Percentiles rank a stretch among this genome's conserved stretches.
phyloP scores from a whole-genome alignment of 1,140 invertebrate genomes.

The Trichonephila inaurata region DNA sequence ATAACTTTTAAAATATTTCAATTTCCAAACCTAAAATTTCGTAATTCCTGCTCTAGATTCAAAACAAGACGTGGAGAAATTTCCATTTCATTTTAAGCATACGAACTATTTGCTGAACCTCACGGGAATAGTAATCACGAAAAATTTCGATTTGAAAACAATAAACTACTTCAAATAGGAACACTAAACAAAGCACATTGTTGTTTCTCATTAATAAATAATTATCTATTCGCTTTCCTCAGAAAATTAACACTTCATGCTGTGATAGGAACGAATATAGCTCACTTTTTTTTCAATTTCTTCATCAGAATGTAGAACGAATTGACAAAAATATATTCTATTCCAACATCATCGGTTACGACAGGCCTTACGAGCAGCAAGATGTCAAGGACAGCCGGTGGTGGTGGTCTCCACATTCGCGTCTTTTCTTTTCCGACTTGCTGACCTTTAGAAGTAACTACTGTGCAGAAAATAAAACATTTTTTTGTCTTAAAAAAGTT shows the following conservation, averaged over 20 bases:
- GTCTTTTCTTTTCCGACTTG: slow-evolving; percentile 4
- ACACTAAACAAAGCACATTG: not conserved
- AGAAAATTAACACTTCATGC: not conserved
- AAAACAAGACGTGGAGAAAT: not conserved
- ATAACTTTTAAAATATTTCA: too few relatives aligned
- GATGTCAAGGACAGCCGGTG: slow-evolving; percentile 26
- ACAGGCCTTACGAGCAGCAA: not conserved
- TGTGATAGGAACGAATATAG: not conserved
- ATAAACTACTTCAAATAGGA: not conserved
- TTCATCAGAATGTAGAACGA: not conserved
- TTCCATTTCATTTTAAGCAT: not conserved
- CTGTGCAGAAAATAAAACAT: too few relatives aligned
- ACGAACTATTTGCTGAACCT: too few relatives aligned
- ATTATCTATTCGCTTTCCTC: not conserved
- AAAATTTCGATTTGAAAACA: not conserved
- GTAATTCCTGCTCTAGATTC: not conserved
- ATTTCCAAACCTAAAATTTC: not conserved
- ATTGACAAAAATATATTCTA: not conserved
- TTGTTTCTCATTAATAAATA: not conserved
- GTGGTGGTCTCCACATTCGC: not conserved
- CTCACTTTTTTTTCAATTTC: not conserved
- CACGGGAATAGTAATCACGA: not conserved
- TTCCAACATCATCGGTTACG: slow-evolving; percentile 12
- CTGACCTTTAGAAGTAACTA: not conserved
- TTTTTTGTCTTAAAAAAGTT: too few relatives aligned